Evolutionary conservation across 2,113 vertebrate genomes (phyloP), one percentile per base, ranked within the genome.

Genomic region (Burhinus bistriatus): DNA sequence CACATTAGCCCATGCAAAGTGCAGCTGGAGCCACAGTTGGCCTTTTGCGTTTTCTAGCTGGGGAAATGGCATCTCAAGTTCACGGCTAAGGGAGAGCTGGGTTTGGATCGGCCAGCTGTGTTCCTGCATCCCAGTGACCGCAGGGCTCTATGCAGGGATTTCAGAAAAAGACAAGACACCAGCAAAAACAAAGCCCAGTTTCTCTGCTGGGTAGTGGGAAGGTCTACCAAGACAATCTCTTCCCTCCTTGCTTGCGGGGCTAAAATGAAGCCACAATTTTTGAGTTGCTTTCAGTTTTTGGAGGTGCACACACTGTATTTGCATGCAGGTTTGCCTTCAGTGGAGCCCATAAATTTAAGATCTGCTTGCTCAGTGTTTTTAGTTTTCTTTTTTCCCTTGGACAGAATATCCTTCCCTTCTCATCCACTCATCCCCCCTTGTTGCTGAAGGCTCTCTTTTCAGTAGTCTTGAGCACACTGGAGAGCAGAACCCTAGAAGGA

Each of bases 11-110:
- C 77, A 15, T 87, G 90, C 61, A 20, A 61, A 96, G 94, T 84
- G 93, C 87, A 94, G 94, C 92, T 96, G 92, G 38, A 95, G 68
- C 87, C 65, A 32, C 85, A 22, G 16, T 72, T 62, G 91, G 90
- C 64, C 73, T 86, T 62, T 5, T 38, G 93, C 12, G 0, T 93
- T 93, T 83, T 87, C 69, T 75, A 34, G 83, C 68, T 90, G 89
- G 61, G 80, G 71, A 91, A 93, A 29, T 0, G 0, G 65, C 72
- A 70, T 90, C 83, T 85, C 16, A 2, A 52, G 7, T 13, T 49
- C 36, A 55, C 5, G 1, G 84, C 52, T 55, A 12, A 62, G 54
- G 72, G 11, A 61, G 86, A 72, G 62, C 73, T 71, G 72, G 34
- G 27, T 68, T 80, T 71, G 89, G 72, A 47, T 58, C 9, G 0